A percentile compares a stretch with the other conserved stretches of the same genome.
Evolutionary conservation across 2,113 vertebrate species (phyloP).

Genomic region (Turdus rufiventris): DNA sequence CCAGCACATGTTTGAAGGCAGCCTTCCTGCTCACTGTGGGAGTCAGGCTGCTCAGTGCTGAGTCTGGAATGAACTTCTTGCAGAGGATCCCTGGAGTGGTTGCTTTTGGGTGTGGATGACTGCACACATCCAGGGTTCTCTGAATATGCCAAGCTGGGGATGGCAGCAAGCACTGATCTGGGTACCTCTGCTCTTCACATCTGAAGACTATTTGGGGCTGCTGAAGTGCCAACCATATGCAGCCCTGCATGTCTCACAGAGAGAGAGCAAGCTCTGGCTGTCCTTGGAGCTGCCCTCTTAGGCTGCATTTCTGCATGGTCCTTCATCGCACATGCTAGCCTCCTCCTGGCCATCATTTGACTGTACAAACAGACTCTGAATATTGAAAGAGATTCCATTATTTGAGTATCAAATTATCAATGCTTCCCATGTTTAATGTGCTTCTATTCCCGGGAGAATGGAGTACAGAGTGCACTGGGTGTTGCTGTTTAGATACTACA

Average conservation of each 20-base stretch:
- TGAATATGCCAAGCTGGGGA: fast-evolving
- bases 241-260: background rate
- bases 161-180: background rate
- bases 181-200: background rate
- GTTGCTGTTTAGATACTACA: background rate
- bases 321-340: fast-evolving
- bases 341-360: background rate
- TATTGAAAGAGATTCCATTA: background rate
- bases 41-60: background rate
- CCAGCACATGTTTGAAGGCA: background rate
- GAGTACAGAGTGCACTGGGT: background rate
- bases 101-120: background rate
- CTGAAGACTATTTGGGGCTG: background rate
- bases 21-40: background rate
- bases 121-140: background rate
- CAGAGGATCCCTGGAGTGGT: fast-evolving
- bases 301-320: background rate
- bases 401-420: background rate
- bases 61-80: background rate
- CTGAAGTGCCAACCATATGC: background rate
- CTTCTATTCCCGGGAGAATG: background rate
- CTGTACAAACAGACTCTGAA: background rate
- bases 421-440: background rate
- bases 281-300: background rate
- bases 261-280: background rate